These are phyloP conservation scores for Onychostruthus taczanowskii DNA, from an alignment of 2,113 vertebrate genomes.

Conservation along the genomic window DNA sequence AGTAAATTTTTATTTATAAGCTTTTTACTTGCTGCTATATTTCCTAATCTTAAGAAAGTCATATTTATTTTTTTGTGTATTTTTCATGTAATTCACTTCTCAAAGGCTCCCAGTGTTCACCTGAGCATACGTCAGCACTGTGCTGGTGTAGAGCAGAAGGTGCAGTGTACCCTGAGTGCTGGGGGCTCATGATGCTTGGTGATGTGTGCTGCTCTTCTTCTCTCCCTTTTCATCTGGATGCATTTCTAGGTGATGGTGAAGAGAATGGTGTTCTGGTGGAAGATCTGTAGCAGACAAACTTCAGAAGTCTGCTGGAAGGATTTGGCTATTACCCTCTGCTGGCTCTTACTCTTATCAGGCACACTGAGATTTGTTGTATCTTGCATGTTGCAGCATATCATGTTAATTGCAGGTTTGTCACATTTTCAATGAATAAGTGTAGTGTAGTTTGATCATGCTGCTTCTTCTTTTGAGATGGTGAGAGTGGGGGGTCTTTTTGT, in stretches of 20 bases:
- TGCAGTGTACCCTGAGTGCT: neutral
- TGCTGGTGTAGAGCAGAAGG: neutral
- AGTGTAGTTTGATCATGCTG: neutral
- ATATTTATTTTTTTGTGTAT: neutral
- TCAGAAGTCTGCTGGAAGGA: neutral
- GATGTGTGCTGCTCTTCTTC: neutral
- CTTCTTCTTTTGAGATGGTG: neutral
- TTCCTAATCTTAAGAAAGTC: neutral
- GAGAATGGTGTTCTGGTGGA: neutral
- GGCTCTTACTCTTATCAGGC: neutral
- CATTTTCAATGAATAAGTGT: neutral
- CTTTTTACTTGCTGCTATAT: neutral
- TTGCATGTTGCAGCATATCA: neutral
- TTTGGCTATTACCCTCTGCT: neutral
- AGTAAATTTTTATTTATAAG: neutral
- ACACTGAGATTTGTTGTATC: neutral
- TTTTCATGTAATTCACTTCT: neutral
- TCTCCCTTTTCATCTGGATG: neutral
- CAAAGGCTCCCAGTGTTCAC: neutral
- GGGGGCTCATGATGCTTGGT: neutral
- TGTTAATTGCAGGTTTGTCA: neutral
- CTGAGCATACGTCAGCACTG: fast-evolving
- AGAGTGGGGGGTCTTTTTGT: neutral
- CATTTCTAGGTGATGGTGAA: neutral
- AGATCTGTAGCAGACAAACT: neutral